Evolutionary conservation across 2,797 vertebrate species (phyloP).

Genomic region (Acipenser oxyrinchus): DNA sequence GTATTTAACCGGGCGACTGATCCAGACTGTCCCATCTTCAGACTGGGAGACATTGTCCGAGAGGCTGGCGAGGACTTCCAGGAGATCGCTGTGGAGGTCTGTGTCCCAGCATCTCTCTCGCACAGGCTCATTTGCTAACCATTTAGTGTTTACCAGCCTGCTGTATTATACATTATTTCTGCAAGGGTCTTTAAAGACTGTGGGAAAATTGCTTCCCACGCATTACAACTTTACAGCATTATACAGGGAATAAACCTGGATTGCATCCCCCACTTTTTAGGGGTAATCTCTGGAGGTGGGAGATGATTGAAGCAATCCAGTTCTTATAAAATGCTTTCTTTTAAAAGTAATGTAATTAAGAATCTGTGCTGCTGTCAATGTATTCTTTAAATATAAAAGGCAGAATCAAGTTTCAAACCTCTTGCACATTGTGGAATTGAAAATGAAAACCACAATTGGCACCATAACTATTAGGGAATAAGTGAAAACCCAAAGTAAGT

Average conservation of each 20-base stretch:
- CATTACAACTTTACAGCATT: no score
- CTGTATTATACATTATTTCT: no score
- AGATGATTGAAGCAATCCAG: not conserved
- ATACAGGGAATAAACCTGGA: no score
- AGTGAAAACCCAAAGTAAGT: not conserved
- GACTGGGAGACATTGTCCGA: slow-evolving; percentile 63
- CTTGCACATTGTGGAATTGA: not conserved
- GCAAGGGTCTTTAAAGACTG: no score
- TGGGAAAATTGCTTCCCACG: no score
- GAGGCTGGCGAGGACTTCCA: slow-evolving; percentile 73
- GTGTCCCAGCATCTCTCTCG: not conserved
- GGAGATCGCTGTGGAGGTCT: slow-evolving; percentile 75
- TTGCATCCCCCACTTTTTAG: no score
- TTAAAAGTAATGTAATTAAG: no score
- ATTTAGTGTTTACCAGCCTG: no score
- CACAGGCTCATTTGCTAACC: no score
- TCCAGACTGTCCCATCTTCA: slow-evolving; percentile 82
- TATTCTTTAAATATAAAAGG: not conserved
- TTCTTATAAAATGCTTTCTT: not conserved
- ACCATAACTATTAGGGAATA: not conserved
- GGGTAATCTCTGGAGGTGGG: not conserved
- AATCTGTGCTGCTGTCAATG: not conserved
- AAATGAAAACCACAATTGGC: not conserved
- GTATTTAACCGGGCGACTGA: slow-evolving; percentile 57
- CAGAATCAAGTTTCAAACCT: not conserved